A percentile compares a stretch with the other conserved stretches of the same genome.
Evolutionary conservation across 2,888 invertebrate genomes (phyloP).

Genomic region (Cordylochernes scorpioides): DNA sequence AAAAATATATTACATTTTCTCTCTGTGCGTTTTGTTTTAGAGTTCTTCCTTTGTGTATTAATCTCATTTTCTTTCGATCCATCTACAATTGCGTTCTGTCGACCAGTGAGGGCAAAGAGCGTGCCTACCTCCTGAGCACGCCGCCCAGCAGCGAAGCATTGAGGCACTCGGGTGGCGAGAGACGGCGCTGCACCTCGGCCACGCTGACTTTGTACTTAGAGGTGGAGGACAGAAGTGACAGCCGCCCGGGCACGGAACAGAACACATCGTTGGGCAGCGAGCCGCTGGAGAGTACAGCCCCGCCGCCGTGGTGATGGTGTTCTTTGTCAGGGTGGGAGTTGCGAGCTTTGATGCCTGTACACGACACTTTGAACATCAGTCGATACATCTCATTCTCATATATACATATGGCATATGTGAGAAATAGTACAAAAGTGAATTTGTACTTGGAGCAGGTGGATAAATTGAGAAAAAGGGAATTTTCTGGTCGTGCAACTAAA

Average conservation of each 20-base stretch:
- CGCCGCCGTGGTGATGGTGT: conserved; percentile 21
- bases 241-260: conserved; percentile 86
- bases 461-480: no score
- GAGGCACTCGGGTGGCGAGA: conserved; percentile 93
- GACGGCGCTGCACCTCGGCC: conserved; percentile 83
- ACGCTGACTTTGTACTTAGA: conserved; percentile 99
- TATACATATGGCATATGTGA: no score
- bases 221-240: conserved; percentile 85
- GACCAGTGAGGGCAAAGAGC: not conserved
- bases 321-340: conserved; percentile 20
- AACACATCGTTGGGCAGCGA: conserved; percentile 64
- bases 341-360: conserved; percentile 13
- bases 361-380: not conserved
- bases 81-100: no score
- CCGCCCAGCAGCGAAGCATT: conserved; percentile 94
- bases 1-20: no score
- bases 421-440: no score
- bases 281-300: conserved; percentile 16
- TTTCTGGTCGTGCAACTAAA: no score
- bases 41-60: no score
- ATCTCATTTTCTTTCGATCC: no score
- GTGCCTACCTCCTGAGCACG: conserved; percentile 61
- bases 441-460: no score
- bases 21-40: no score
- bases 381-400: not conserved